Evolutionary conservation across 2,113 vertebrate species (phyloP).

Genomic region (Pipa parva): DNA sequence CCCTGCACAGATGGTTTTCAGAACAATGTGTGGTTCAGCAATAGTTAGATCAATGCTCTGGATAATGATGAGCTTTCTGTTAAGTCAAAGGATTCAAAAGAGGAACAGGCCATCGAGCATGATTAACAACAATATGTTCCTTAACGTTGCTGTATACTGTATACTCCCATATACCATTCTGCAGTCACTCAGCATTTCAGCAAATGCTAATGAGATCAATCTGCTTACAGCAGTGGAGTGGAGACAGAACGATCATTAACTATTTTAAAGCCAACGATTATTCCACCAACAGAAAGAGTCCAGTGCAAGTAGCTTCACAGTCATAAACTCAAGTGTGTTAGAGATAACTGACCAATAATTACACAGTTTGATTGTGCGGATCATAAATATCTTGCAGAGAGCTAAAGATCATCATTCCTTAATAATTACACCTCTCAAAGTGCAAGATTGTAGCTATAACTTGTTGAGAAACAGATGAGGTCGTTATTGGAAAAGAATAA

Average conservation of each 20-base stretch:
- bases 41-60: neutral
- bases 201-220: constrained; percentile 16
- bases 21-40: neutral
- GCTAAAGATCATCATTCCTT: neutral
- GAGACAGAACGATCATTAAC: neutral
- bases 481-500: constrained; percentile 38
- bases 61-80: neutral
- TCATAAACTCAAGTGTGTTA: neutral
- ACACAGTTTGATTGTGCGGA: constrained; percentile 1
- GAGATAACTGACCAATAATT: constrained; percentile 14
- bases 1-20: constrained; percentile 8
- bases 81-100: constrained; percentile 4
- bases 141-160: neutral
- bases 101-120: neutral
- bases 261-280: neutral
- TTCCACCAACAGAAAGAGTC: neutral
- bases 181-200: neutral
- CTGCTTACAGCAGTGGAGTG: neutral
- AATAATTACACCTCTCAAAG: constrained; percentile 12
- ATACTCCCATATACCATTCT: neutral
- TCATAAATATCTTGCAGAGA: neutral
- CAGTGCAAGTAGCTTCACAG: neutral
- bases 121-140: constrained; percentile 5
- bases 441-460: constrained; percentile 26
- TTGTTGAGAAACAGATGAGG: constrained; percentile 24